Conservation (phyloP, 2,888 invertebrate species). For the Noctua comes region DNA sequence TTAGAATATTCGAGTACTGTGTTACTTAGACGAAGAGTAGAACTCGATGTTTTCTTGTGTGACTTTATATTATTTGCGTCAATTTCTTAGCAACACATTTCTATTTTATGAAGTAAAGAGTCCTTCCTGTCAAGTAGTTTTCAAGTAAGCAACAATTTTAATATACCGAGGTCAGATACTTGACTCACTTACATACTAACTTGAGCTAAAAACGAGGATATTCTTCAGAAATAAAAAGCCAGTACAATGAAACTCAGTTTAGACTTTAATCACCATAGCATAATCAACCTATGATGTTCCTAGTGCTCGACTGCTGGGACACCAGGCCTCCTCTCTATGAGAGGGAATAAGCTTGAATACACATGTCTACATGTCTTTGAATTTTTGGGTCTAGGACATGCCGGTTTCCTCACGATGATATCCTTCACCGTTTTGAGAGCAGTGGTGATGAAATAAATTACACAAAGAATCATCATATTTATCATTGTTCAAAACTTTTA, state of each 20-base stretch:
- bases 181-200: not conserved
- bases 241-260: not conserved
- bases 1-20: constrained; percentile 24
- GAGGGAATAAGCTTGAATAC: too few species aligned
- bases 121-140: not conserved
- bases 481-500: not conserved
- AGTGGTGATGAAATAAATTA: too few species aligned
- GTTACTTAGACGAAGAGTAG: constrained; percentile 15
- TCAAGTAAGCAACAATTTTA: not conserved
- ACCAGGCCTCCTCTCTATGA: too few species aligned
- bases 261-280: not conserved
- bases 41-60: constrained; percentile 12
- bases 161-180: constrained; percentile 10
- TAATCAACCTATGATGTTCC: too few species aligned
- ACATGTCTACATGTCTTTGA: too few species aligned
- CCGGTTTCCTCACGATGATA: too few species aligned
- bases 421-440: too few species aligned
- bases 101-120: constrained; percentile 6
- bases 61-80: constrained; percentile 4
- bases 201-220: not conserved
- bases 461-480: not conserved
- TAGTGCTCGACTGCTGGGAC: too few species aligned
- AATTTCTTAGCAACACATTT: constrained; percentile 13
- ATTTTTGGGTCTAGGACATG: too few species aligned
- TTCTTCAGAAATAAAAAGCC: not conserved